A percentile compares a stretch with the other conserved stretches of the same genome.
phyloP scores from a whole-genome alignment of 2,113 vertebrate genomes.

The Anoplopoma fimbria region DNA sequence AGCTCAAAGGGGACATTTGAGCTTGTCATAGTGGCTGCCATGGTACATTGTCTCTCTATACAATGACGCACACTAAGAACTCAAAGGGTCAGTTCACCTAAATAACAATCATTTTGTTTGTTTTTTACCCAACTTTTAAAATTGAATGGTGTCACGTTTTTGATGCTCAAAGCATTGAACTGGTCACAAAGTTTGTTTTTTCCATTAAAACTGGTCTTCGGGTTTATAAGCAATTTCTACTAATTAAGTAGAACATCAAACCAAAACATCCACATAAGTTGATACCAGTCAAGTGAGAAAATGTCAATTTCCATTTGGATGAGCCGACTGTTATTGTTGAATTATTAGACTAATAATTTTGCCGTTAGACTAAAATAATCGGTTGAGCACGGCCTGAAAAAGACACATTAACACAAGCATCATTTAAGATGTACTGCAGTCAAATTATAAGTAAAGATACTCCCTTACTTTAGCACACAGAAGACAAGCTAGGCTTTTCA shows the following conservation, averaged over 20 bases:
- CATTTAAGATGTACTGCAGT: not conserved
- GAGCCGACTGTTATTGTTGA: not conserved
- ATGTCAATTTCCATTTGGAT: not conserved
- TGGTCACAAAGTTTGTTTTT: not conserved
- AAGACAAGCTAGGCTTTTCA: not conserved
- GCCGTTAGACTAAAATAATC: not conserved
- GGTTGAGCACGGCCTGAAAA: not conserved
- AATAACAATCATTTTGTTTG: not conserved
- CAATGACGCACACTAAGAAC: not conserved
- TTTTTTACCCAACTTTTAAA: not conserved
- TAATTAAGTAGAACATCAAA: not conserved
- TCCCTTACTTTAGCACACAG: not conserved
- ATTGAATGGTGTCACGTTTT: not conserved
- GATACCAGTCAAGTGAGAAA: not conserved
- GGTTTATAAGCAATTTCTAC: not conserved
- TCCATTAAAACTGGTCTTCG: not conserved
- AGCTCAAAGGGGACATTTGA: constrained; percentile 34
- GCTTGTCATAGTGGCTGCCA: constrained; percentile 20
- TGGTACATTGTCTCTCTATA: constrained; percentile 3
- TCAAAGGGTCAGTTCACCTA: not conserved
- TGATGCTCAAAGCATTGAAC: not conserved
- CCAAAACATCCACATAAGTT: not conserved
- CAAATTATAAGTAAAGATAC: not conserved
- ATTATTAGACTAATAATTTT: not conserved
- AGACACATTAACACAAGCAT: not conserved